A percentile compares a stretch with the other conserved stretches of the same genome.
Conservation (phyloP, 2,113 vertebrate genomes). For the Grammomys surdaster region DNA sequence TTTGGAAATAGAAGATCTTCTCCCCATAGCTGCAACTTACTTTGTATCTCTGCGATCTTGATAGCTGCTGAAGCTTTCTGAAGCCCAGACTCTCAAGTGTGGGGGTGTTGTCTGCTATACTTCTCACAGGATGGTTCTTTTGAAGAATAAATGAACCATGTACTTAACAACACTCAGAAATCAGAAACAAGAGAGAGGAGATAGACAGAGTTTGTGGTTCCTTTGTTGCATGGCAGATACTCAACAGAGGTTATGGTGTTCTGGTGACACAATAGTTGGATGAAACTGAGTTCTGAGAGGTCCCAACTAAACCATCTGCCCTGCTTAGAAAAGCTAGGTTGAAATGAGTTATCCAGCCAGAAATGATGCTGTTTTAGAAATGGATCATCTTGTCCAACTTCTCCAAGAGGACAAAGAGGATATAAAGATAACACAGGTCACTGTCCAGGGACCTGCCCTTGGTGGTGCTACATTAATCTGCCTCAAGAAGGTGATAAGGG, state of each 20-base stretch:
- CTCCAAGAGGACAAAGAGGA: background rate
- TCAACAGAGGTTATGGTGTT: background rate
- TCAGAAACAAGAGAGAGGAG: background rate
- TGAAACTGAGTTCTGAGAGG: background rate
- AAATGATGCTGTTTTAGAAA: background rate
- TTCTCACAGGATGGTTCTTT: background rate
- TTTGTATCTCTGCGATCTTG: background rate
- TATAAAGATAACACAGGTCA: too few species aligned
- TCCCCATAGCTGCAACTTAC: background rate
- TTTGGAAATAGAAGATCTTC: constrained; percentile 40
- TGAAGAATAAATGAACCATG: background rate
- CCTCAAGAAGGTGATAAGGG: background rate
- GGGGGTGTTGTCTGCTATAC: background rate
- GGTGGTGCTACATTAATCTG: too few species aligned
- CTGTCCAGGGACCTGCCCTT: background rate
- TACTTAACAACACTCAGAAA: background rate
- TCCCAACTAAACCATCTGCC: background rate
- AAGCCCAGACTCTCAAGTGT: background rate
- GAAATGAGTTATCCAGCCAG: constrained; percentile 21
- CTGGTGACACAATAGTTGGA: background rate
- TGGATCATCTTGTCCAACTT: background rate
- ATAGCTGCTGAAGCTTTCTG: constrained; percentile 18
- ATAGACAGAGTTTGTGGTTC: background rate
- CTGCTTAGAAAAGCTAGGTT: background rate
- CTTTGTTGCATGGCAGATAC: background rate